Base-by-base conservation (phyloP, 2,113 vertebrate species). In the Lates calcarifer region DNA sequence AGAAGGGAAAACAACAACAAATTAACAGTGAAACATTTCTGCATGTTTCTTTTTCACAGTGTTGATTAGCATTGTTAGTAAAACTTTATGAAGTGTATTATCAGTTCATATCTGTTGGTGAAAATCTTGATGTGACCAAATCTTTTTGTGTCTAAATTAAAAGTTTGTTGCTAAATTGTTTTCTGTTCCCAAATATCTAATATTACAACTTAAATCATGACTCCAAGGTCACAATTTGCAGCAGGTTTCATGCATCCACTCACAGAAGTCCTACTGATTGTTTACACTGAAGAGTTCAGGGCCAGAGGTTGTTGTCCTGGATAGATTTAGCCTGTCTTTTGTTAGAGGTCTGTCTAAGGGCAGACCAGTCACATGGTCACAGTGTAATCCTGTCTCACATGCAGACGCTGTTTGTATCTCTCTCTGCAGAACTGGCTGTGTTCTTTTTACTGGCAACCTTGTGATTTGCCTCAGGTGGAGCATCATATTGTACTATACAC, bases 321-420 rank as follows among this genome's bases (percentile, higher is more conserved):
- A 75, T 72, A 55, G 86, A 83, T 88, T 92, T 87, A 87, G 84
- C 74, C 39, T 20, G 72, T 85, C 83, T 90, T 81, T 87, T 84
- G 83, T 81, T 82, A 87, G 84, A 91, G 84, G 81, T 89, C 89
- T 89, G 79, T 87, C 84, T 91, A 72, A 90, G 86, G 88, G 56
- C 88, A 88, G 81, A 87, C 75, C 58, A 63, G 93, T 94, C 94
- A 95, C 92, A 87, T 94, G 91, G 89, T 90, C 53, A 85, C 81
- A 26, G 55, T 75, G 61, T 95, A 94, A 95, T 94, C 92, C 92
- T 84, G 80, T 79, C 87, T 93, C 93, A 93, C 89, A 91, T 92
- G 91, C 77, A 85, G 85, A 88, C 79, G 3, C 71, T 77, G 86
- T 79, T 83, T 82, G 85, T 85, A 84, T 85, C 68, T 79, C 68